Base-by-base conservation (phyloP, 2,797 vertebrate genomes). In the Lepus townsendii region DNA sequence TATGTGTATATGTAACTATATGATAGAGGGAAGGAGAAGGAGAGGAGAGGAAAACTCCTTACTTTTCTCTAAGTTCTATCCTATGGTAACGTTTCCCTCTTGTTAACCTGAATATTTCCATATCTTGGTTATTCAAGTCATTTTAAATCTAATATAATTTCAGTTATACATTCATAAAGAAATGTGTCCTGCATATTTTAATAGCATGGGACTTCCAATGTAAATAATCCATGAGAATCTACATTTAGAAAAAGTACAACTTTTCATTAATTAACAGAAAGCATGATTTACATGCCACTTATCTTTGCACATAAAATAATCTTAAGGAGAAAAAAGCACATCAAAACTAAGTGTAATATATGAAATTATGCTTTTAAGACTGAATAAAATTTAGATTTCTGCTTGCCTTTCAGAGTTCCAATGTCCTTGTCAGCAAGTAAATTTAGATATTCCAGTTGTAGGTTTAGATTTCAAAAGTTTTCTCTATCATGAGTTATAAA, bases 181-280 rank as follows among this genome's bases (percentile, higher is more conserved):
- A 93, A 35, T 77, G 2, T 78, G 11, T 47, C 42, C 27, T 26
- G 1, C 24, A 65, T 69, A 50, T 11, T 88, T 87, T 66, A 92
- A 65, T 90, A 19, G 84, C 52, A 84, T 89, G 20, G 42, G 35
- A 83, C 30, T 69, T 86, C 71, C 2, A 57, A 2, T 90, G 2
- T 92, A 95, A 93, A 96, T 88, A 90, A 90, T 75, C 71, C 22
- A 94, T 62, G 68, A 87, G 8, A 90, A 69, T 87, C 5, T 14
- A 92, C 63, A 91, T 88, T 93, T 82, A 60, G 50, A 71, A 87
- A 76, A 87, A 93, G 30, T 68, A 38, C 19, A 84, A 16, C 11
- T 90, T 91, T 93, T 90, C 22, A 79, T 88, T 94, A 86, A 90
- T 79, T 87, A 63, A 68, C 27, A 93, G 35, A 72, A 90, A 78